Evolutionary conservation across 2,888 invertebrate genomes (phyloP).

Genomic region (Epistrophe grossulariae): DNA sequence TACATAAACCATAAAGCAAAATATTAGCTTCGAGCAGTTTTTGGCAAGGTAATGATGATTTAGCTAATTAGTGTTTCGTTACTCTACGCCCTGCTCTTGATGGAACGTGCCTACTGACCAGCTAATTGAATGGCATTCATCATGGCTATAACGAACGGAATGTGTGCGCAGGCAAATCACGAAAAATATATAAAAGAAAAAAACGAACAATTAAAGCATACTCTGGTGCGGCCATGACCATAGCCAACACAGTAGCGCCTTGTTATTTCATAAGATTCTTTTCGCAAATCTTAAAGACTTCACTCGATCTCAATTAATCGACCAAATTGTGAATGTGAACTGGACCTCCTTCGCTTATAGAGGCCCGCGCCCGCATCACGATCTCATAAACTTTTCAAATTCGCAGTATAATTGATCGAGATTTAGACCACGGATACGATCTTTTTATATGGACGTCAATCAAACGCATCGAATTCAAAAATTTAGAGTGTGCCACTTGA

Average conservation of each 20-base stretch:
- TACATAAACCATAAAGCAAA: constrained; percentile 37
- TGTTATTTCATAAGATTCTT: constrained; percentile 67
- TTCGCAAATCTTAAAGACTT: constrained; percentile 61
- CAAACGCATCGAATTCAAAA: constrained; percentile 71
- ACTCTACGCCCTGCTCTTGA: constrained; percentile 60
- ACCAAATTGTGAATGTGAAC: constrained; percentile 41
- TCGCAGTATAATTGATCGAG: constrained; percentile 53
- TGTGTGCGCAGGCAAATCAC: constrained; percentile 43
- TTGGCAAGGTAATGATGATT: constrained; percentile 70
- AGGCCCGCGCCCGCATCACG: constrained; percentile 29
- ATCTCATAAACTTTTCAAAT: constrained; percentile 48
- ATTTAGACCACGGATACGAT: constrained; percentile 60
- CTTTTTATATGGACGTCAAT: constrained; percentile 68
- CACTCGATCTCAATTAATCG: constrained; percentile 59
- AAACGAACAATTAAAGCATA: constrained; percentile 46
- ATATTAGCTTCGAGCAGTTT: constrained; percentile 55
- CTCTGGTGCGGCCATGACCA: constrained; percentile 68
- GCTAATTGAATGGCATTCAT: constrained; percentile 72
- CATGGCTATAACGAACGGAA: constrained; percentile 64
- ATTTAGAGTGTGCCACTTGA: constrained; percentile 55
- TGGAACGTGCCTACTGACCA: constrained; percentile 65
- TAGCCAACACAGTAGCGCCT: constrained; percentile 73
- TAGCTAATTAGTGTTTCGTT: constrained; percentile 69
- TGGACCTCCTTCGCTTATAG: background rate
- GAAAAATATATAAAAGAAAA: background rate